These are phyloP conservation scores for Hymenochirus boettgeri DNA, from an alignment of 2,113 vertebrate genomes.

Conservation along the genomic window DNA sequence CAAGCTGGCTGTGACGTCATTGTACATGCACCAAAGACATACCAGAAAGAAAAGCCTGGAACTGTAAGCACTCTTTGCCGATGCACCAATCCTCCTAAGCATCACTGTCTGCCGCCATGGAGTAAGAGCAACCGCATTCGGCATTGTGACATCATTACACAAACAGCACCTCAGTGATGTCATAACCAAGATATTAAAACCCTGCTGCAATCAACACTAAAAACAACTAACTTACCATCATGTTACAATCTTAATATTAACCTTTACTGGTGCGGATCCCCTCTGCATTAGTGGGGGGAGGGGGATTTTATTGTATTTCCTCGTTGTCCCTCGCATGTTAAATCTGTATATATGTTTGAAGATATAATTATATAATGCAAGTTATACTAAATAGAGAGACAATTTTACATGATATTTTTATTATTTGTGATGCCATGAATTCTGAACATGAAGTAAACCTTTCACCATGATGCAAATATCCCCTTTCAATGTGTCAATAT, in stretches of 20 bases:
- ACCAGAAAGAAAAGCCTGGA: neutral
- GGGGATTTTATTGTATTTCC: constrained; percentile 20
- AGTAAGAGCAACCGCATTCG: neutral
- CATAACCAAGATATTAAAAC: neutral
- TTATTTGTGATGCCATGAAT: constrained; percentile 36
- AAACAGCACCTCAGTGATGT: neutral
- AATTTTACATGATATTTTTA: constrained; percentile 25
- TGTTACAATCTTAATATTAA: constrained; percentile 1
- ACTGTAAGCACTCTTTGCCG: neutral
- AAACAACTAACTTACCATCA: constrained; percentile 4
- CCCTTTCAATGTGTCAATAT: neutral
- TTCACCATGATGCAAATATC: neutral
- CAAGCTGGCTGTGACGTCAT: constrained; percentile 73
- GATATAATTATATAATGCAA: constrained; percentile 40
- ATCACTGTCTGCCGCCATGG: neutral
- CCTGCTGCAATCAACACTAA: neutral
- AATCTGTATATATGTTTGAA: constrained; percentile 38
- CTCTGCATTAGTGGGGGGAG: too few relatives aligned
- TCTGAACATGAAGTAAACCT: neutral
- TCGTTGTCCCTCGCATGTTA: constrained; percentile 29
- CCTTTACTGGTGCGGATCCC: constrained; percentile 18
- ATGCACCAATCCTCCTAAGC: constrained; percentile 1
- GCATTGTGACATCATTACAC: constrained; percentile 16
- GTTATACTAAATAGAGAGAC: constrained; percentile 36
- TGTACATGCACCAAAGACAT: constrained; percentile 11